These are phyloP conservation scores for Cerceris ruficornis DNA, from an alignment of 2,888 invertebrate species.

Conservation along the genomic window DNA sequence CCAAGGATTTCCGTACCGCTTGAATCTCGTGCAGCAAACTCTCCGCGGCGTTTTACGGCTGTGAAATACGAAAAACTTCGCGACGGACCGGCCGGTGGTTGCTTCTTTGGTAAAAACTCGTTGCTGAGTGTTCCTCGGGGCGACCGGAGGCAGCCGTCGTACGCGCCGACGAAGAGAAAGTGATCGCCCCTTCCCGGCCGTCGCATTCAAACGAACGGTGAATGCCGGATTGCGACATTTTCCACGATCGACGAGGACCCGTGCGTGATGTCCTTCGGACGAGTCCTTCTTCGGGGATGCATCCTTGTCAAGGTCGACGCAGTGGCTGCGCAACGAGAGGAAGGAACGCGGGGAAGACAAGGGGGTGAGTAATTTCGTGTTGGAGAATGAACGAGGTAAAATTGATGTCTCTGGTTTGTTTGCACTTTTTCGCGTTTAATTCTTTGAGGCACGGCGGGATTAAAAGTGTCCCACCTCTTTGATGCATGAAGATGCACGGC, in stretches of 20 bases:
- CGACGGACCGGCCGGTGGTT: conserved; percentile 44
- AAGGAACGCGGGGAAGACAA: neutral
- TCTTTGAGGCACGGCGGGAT: too few relatives aligned
- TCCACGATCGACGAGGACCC: conserved; percentile 32
- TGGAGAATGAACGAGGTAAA: too few relatives aligned
- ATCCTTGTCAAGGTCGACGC: conserved; percentile 45
- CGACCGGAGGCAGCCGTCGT: conserved; percentile 47
- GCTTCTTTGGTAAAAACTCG: conserved; percentile 79
- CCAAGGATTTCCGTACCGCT: conserved; percentile 14
- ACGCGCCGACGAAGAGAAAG: conserved; percentile 67
- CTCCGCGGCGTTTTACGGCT: conserved; percentile 6
- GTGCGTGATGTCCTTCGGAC: conserved; percentile 29
- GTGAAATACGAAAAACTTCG: conserved; percentile 34
- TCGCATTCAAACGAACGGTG: conserved; percentile 47
- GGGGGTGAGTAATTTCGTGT: neutral
- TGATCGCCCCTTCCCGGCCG: conserved; percentile 62
- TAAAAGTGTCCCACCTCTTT: too few relatives aligned
- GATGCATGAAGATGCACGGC: too few relatives aligned
- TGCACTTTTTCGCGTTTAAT: too few relatives aligned
- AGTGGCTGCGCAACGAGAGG: neutral
- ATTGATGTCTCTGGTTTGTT: too few relatives aligned
- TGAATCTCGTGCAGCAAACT: conserved; percentile 25
- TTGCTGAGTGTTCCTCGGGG: conserved; percentile 73
- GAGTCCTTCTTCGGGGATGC: conserved; percentile 6
- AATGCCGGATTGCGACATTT: conserved; percentile 67